phyloP scores from a whole-genome alignment of 2,113 vertebrate genomes.

The Piaya cayana region DNA sequence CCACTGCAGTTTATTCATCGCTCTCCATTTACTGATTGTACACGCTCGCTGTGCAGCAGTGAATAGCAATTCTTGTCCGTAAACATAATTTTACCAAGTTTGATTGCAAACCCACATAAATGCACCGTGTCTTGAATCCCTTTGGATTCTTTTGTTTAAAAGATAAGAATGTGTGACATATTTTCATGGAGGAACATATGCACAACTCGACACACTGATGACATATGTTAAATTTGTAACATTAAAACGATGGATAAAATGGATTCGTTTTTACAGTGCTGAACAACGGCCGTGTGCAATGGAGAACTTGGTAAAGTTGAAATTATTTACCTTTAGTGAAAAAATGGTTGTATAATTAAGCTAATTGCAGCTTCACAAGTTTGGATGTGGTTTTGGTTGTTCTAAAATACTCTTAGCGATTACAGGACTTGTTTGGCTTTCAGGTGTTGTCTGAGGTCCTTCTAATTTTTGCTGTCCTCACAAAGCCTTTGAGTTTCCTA shows the following conservation, averaged over 20 bases:
- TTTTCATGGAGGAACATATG: neutral
- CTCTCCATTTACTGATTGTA: neutral
- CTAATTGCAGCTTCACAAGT: neutral
- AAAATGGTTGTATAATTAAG: neutral
- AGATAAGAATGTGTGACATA: neutral
- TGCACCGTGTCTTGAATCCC: neutral
- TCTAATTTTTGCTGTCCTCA: neutral
- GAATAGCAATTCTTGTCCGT: neutral
- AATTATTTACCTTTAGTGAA: neutral
- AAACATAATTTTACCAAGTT: neutral
- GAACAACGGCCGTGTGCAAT: neutral
- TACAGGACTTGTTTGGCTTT: neutral
- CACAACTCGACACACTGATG: neutral
- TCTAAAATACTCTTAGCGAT: neutral
- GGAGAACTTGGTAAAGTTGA: neutral
- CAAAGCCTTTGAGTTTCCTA: neutral
- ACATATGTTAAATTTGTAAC: neutral
- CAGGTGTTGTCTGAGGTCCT: neutral
- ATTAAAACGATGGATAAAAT: neutral
- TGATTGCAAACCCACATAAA: neutral
- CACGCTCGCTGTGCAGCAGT: too few species aligned
- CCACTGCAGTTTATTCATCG: rapidly evolving
- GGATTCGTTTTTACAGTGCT: neutral
- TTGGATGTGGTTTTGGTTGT: neutral
- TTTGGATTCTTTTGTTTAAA: neutral